These are phyloP conservation scores for Spicauda simplicius DNA, from an alignment of 2,888 invertebrate genomes.

Conservation along the genomic window DNA sequence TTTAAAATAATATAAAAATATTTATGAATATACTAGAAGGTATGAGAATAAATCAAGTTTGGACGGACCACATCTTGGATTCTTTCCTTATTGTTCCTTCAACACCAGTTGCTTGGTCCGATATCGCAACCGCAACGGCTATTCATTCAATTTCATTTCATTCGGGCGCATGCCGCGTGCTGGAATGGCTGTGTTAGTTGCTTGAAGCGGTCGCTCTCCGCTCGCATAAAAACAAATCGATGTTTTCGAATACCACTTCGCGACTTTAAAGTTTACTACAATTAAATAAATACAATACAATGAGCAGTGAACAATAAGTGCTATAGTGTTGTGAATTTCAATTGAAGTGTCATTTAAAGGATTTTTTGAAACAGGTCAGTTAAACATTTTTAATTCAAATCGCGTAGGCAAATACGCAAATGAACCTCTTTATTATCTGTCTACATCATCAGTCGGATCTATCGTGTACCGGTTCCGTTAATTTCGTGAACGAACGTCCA, in stretches of 20 bases:
- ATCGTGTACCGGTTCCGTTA: conserved; percentile 53
- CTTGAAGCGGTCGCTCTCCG: conserved; percentile 40
- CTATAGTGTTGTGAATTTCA: neutral
- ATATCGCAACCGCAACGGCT: conserved; percentile 14
- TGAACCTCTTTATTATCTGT: conserved; percentile 21
- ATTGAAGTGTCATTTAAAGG: conserved; percentile 22
- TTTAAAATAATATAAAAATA: no score
- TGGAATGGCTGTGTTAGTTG: conserved; percentile 60
- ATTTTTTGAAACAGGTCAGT: conserved; percentile 44
- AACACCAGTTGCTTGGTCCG: conserved; percentile 30
- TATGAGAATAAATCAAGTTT: neutral
- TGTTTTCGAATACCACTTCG: conserved; percentile 43
- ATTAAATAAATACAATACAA: neutral
- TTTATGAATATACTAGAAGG: neutral
- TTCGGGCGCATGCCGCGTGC: conserved; percentile 72
- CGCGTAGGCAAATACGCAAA: conserved; percentile 31
- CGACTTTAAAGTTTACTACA: neutral
- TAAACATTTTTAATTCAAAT: conserved; percentile 38
- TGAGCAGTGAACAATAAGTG: conserved; percentile 9
- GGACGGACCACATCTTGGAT: neutral
- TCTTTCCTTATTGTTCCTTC: conserved; percentile 8
- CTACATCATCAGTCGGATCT: conserved; percentile 24
- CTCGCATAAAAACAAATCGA: conserved; percentile 54
- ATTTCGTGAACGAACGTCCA: conserved; percentile 49
- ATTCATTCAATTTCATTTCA: conserved; percentile 46